Conservation (phyloP, 2,797 vertebrate genomes). For the Australoheros facetus region DNA sequence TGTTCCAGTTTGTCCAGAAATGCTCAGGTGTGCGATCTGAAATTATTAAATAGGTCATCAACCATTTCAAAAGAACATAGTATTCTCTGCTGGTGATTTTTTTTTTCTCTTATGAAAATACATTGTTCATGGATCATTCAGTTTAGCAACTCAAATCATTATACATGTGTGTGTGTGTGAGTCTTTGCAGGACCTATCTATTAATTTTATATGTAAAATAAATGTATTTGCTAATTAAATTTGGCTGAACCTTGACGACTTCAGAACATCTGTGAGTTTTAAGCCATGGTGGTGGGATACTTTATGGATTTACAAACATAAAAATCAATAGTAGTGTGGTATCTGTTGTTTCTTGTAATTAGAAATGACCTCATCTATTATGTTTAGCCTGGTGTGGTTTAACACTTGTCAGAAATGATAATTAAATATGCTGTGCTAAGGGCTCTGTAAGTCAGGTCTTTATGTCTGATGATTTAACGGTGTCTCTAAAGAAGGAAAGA, state of each 20-base stretch:
- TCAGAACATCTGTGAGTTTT: neutral
- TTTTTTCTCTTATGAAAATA: neutral
- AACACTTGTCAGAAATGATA: conserved; percentile 15
- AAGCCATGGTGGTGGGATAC: neutral
- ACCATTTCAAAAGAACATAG: neutral
- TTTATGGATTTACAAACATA: conserved; percentile 9
- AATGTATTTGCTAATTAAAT: conserved; percentile 4
- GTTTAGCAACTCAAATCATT: neutral
- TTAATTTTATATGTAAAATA: conserved; percentile 21
- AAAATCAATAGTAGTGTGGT: conserved; percentile 4
- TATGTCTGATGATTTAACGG: neutral
- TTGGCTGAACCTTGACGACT: conserved; percentile 1
- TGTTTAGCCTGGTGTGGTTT: conserved; percentile 7
- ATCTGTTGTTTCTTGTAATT: conserved; percentile 16
- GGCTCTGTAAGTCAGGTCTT: neutral
- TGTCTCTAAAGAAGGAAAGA: conserved; percentile 2
- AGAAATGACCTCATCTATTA: conserved; percentile 4
- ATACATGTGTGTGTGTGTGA: neutral
- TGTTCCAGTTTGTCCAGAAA: conserved; percentile 24
- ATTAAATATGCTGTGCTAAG: neutral
- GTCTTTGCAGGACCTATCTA: neutral
- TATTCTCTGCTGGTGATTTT: neutral
- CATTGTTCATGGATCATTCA: neutral
- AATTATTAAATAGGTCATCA: neutral
- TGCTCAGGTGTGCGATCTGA: conserved; percentile 13